Percentiles rank a stretch among this genome's conserved stretches.
phyloP scores from a whole-genome alignment of 2,888 invertebrate genomes.

The Alentia gelatinosa region DNA sequence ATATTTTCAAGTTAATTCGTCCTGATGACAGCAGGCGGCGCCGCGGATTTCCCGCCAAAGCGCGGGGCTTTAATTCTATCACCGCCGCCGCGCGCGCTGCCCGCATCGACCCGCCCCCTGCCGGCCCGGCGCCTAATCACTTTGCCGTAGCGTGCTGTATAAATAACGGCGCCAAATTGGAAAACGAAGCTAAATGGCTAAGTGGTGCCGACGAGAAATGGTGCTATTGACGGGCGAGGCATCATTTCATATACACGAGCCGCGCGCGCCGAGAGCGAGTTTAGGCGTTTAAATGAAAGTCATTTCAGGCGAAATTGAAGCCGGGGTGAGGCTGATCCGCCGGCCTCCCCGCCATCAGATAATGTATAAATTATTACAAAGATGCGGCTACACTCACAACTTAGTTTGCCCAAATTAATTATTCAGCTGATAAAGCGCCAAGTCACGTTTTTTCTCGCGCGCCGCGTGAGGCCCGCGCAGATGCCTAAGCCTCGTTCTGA shows the following conservation, averaged over 20 bases:
- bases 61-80: conserved; percentile 52
- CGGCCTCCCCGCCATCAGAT: background rate
- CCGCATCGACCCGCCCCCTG: too few species aligned
- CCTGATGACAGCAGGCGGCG: conserved; percentile 19
- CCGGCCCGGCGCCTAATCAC: conserved; percentile 30
- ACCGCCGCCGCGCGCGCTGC: too few species aligned
- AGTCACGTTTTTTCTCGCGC: conserved; percentile 22
- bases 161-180: conserved; percentile 48
- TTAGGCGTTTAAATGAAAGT: conserved; percentile 49
- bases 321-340: background rate
- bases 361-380: conserved; percentile 52
- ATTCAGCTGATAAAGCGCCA: conserved; percentile 45
- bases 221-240: conserved; percentile 41
- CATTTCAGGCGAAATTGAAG: conserved; percentile 49
- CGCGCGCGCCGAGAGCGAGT: background rate
- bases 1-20: conserved; percentile 50
- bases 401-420: conserved; percentile 50
- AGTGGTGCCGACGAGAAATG: conserved; percentile 31
- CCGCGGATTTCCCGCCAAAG: conserved; percentile 42
- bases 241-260: conserved; percentile 47
- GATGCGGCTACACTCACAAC: conserved; percentile 39
- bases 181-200: conserved; percentile 49
- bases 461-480: conserved; percentile 3
- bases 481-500: conserved; percentile 39
- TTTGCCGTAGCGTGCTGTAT: conserved; percentile 34